Evolutionary conservation across 2,797 vertebrate genomes (phyloP).

Genomic region (Aeoliscus strigatus): DNA sequence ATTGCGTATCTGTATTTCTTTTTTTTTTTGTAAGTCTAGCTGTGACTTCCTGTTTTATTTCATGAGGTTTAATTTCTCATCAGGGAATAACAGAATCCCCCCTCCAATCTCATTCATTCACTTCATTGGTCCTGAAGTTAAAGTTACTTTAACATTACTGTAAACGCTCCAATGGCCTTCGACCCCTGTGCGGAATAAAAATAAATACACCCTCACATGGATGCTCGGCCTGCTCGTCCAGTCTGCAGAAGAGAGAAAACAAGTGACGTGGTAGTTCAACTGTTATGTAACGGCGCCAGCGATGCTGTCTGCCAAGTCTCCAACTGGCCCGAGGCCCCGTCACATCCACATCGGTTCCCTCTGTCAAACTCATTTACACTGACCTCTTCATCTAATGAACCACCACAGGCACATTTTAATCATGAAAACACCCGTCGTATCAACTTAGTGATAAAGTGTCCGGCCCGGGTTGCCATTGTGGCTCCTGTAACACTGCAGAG

Average conservation of each 20-base stretch:
- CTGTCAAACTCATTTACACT: slow-evolving; percentile 56
- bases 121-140: no score
- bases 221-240: slow-evolving; percentile 1
- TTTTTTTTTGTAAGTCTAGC: no score
- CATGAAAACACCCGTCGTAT: slow-evolving; percentile 23
- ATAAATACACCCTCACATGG: slow-evolving; percentile 9
- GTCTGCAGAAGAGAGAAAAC: slow-evolving; percentile 13
- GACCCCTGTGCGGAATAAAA: slow-evolving; percentile 8
- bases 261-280: slow-evolving; percentile 53
- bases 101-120: no score
- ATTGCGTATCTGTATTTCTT: no score
- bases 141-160: no score
- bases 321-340: slow-evolving; percentile 32
- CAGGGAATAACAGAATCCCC: no score
- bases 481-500: slow-evolving; percentile 5
- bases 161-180: not conserved
- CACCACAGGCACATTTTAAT: slow-evolving; percentile 27
- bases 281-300: slow-evolving; percentile 54
- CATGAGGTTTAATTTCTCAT: no score
- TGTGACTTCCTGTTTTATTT: no score
- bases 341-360: slow-evolving; percentile 19
- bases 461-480: slow-evolving; percentile 18
- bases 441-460: slow-evolving; percentile 21
- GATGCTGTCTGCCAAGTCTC: slow-evolving; percentile 28
- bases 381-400: slow-evolving; percentile 58